Evolutionary conservation across 2,797 vertebrate species (phyloP).

Genomic region (Myotis daubentonii): DNA sequence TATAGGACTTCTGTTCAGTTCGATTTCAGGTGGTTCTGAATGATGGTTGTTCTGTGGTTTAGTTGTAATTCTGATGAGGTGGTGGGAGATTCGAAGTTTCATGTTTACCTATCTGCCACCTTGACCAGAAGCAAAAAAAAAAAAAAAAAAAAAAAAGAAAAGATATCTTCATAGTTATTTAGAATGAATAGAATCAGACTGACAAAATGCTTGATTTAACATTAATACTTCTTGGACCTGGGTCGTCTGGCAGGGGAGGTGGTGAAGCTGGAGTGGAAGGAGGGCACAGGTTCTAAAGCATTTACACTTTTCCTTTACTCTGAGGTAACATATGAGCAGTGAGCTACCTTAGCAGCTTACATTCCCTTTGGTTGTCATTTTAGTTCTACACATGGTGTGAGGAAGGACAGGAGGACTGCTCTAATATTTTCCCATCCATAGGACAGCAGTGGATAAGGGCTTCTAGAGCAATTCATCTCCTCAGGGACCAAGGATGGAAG

Average conservation of each 20-base stretch:
- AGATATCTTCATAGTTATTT: constrained; percentile 34
- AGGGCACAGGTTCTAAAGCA: neutral
- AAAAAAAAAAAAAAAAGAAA: neutral
- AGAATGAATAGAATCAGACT: constrained; percentile 31
- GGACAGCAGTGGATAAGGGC: neutral
- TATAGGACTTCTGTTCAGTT: too few species aligned
- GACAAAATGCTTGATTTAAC: neutral
- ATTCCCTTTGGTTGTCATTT: neutral
- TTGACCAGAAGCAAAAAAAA: neutral
- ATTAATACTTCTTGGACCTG: neutral
- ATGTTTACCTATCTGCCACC: neutral
- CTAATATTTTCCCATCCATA: neutral
- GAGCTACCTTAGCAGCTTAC: neutral
- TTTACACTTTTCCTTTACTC: neutral
- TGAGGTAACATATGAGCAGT: neutral
- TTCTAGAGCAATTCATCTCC: neutral
- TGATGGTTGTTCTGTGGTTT: neutral
- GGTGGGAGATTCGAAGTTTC: neutral
- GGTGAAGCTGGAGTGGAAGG: neutral
- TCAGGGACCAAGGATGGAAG: neutral
- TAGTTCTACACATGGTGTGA: neutral
- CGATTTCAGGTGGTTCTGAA: too few species aligned
- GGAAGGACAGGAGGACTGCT: neutral
- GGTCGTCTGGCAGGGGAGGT: neutral
- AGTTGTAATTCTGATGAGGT: neutral